Evolutionary conservation across 2,797 vertebrate species (phyloP), one percentile per base, ranked within the genome.

Genomic region (Gila robusta): DNA sequence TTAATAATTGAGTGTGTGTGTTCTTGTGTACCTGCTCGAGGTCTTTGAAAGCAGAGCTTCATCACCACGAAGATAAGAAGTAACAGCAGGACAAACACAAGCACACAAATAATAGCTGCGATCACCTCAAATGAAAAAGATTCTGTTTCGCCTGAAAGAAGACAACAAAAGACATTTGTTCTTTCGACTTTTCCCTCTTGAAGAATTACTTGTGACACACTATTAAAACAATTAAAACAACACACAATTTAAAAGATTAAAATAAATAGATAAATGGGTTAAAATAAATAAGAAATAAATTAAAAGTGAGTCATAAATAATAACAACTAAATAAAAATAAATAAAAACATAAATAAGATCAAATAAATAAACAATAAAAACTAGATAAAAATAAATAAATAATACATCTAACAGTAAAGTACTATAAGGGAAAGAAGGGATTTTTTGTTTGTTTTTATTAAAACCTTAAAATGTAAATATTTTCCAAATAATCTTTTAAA

Each of bases 111-210:
- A 23, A 26, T 69, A 56, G 72, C 85, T n/a, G 21, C 2, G 6
- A 62, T 49, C 32, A 69, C 54, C 1, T 16, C 0, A 2, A 56
- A 0, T 7, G 10, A 1, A 39, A 16, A 71, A 11, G 17, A 0
- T n/a, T 39, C 12, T 6, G 7, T 6, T 41, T 10, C 17, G 71
- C 83, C 87, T 88, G 47, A n/a, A 52, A 76, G 26, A 83, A 37
- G 3, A 54, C 28, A 12, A 66, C 4, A 4, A 12, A 26, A 23
- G 12, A 26, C 35, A 26, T 54, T 41, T 17, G 23, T 5, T 14
- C 23, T 11, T 59, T 17, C 39, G 32, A 2, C 12, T 41, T 78
- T 52, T 32, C 17, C 26, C 28, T 74, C 26, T 6, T 12, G 11
- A 74, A 35, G 17, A 54, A 12, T 52, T 54, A 14, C 35, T 23